Evolutionary conservation across 2,888 invertebrate species (phyloP), one percentile per base, ranked within the genome.

Genomic region (Pristionchus fissidentatus): DNA sequence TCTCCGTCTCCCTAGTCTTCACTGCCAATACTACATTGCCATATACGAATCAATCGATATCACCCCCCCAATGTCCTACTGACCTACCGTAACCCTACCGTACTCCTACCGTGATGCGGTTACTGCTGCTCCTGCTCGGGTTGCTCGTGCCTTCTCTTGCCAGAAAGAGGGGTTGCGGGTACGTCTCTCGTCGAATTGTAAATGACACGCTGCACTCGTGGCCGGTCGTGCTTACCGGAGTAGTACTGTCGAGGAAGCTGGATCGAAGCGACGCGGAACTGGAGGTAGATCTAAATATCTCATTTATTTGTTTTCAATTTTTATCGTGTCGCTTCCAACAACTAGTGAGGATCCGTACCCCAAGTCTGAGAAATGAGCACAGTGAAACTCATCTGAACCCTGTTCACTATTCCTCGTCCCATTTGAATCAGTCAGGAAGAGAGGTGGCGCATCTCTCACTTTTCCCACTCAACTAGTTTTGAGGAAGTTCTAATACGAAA

Each of bases 71-170:
- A 70, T 70, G 70, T 8, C 70, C 70, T 70, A 70, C 41, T 70
- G 70, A 70, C 26, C 70, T 70, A 70, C 70, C 70, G 70, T 70
- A 70, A n/a, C 15, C 43, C 70, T 70, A 70, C 70, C 70, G 70
- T 70, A 70, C 41, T 26, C 43, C 70, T 38, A n/a, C n/a, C n/a
- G n/a, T n/a, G n/a, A 70, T 70, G 70, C 70, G 70, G 43, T 70
- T 70, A 70, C 70, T 70, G 41, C 8, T 41, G 7, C 26, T 70
- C 26, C 43, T 70, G 43, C 41, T 70, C 13, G 38, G 3, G 19
- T 35, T 8, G 35, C 66, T 66, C 38, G 66, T 66, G 19, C 66
- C 66, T n/a, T 22, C 38, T 4, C 41, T 70, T 22, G 41, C 70
- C 70, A 22, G 75, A 8, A 22, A 49, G 75, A 77, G 49, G 49